Evolutionary conservation across 2,888 invertebrate species (phyloP).

Genomic region (Caenorhabditis becei): DNA sequence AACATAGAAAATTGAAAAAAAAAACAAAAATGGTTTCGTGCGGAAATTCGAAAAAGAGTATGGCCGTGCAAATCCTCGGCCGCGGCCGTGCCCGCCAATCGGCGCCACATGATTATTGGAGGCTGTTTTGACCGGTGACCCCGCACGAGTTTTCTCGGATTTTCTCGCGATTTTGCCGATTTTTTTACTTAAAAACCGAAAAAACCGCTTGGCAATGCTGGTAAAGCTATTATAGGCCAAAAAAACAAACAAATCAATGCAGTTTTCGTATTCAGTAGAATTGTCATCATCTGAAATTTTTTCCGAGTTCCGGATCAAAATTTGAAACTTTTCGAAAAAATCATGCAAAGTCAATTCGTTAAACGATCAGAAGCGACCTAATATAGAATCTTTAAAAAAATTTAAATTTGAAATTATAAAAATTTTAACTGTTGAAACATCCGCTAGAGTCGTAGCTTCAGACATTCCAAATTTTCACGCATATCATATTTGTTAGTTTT

Average conservation of each 20-base stretch:
- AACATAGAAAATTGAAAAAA: no score
- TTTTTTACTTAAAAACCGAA: not conserved
- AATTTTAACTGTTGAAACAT: no score
- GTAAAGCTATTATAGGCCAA: no score
- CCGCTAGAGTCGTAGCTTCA: no score
- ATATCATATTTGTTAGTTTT: no score
- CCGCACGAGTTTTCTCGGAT: not conserved
- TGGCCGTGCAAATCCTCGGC: conserved; percentile 9
- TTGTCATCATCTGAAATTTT: conserved; percentile 5
- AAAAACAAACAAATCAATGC: not conserved
- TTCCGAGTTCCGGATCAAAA: not conserved
- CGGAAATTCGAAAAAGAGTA: not conserved
- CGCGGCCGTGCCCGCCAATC: conserved; percentile 19
- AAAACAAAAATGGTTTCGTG: not conserved
- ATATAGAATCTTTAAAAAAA: no score
- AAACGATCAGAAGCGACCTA: no score
- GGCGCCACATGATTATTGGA: conserved; percentile 17
- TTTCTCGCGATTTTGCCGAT: not conserved
- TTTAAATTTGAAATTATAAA: no score
- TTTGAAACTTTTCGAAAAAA: no score
- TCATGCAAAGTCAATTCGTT: no score
- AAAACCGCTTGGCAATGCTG: not conserved
- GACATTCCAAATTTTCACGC: no score
- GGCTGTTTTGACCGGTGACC: conserved; percentile 4
- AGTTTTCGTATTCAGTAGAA: not conserved